These are phyloP conservation scores for Carassius auratus DNA, from an alignment of 2,113 vertebrate genomes.

Conservation along the genomic window DNA sequence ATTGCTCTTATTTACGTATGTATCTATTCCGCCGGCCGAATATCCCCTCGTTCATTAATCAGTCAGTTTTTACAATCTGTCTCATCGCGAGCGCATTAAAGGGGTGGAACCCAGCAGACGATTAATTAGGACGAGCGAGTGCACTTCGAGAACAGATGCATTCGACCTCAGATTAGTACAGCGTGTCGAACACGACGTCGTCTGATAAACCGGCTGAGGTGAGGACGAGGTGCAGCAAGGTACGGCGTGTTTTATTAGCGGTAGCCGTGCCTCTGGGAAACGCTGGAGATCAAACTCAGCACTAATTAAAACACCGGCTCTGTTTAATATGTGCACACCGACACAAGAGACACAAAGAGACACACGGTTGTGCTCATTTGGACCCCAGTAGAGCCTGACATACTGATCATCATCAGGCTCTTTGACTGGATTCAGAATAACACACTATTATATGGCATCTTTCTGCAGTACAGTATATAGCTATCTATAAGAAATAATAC, in stretches of 20 bases:
- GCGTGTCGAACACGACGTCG: constrained; percentile 34
- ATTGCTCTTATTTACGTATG: constrained; percentile 67
- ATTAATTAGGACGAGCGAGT: constrained; percentile 49
- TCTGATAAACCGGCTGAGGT: constrained; percentile 33
- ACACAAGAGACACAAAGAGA: constrained; percentile 66
- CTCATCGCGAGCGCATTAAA: constrained; percentile 69
- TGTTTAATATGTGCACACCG: constrained; percentile 77
- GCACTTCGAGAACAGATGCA: constrained; percentile 23
- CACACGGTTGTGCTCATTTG: not conserved
- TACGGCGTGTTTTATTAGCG: constrained; percentile 77
- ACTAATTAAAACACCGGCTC: constrained; percentile 74
- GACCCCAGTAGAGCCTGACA: not conserved
- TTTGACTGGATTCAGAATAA: too few relatives aligned
- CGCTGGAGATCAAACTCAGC: constrained; percentile 72
- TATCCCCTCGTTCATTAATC: constrained; percentile 72
- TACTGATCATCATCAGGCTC: not conserved
- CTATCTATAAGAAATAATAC: too few relatives aligned
- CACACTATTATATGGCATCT: not conserved
- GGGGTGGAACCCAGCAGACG: constrained; percentile 37
- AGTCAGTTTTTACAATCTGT: constrained; percentile 72
- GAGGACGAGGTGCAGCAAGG: constrained; percentile 57
- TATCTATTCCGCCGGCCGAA: constrained; percentile 71
- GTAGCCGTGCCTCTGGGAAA: constrained; percentile 71
- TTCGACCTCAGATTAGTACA: constrained; percentile 43
- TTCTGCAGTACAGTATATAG: too few relatives aligned